Conservation (phyloP, 2,113 vertebrate genomes). For the Daboia siamensis region DNA sequence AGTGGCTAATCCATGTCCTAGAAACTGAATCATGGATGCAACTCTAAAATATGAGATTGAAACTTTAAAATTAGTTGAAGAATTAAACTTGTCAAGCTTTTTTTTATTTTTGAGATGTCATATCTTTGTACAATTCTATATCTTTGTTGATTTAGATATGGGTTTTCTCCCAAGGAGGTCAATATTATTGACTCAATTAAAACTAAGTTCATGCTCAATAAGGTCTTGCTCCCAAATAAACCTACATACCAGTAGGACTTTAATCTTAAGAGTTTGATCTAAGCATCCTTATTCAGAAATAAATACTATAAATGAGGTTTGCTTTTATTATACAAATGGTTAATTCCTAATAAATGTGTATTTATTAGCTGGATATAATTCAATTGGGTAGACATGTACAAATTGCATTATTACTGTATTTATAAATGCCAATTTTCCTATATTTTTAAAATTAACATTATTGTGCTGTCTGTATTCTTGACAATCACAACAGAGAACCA, state of each 20-base stretch:
- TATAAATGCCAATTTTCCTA: neutral
- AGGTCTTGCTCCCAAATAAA: neutral
- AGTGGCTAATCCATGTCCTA: slow-evolving; percentile 40
- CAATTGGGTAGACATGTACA: neutral
- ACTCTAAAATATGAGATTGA: neutral
- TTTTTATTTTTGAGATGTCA: neutral
- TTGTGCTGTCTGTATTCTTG: neutral
- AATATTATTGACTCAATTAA: neutral
- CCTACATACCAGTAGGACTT: neutral
- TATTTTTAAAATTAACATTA: neutral
- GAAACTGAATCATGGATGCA: slow-evolving; percentile 4
- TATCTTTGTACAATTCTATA: neutral
- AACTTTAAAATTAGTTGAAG: neutral
- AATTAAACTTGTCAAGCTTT: neutral
- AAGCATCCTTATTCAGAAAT: neutral
- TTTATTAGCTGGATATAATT: neutral
- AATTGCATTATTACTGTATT: neutral
- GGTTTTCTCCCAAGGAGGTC: neutral
- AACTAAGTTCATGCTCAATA: neutral
- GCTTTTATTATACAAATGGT: neutral
- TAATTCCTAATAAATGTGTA: neutral
- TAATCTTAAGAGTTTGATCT: neutral
- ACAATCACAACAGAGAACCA: neutral
- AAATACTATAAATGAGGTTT: neutral
- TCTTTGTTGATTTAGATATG: neutral